Percentiles rank a stretch among this genome's conserved stretches.
phyloP scores from a whole-genome alignment of 2,888 invertebrate genomes.

The Leptopilina syphax region DNA sequence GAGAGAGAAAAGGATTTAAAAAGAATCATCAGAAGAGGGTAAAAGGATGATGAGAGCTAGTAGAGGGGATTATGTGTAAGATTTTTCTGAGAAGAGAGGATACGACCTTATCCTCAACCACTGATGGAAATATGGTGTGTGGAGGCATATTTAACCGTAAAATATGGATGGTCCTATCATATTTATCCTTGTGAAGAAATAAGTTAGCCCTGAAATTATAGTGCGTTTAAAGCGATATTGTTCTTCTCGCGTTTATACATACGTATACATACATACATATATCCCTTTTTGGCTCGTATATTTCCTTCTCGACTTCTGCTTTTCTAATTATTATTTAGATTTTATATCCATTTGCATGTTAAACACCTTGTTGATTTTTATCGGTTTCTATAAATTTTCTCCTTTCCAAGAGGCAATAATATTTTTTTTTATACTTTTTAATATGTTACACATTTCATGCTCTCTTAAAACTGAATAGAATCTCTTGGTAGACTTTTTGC shows the following conservation, averaged over 20 bases:
- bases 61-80: constrained; percentile 18
- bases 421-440: too few species aligned
- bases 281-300: not conserved
- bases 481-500: too few species aligned
- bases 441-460: too few species aligned
- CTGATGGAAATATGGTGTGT: constrained; percentile 33
- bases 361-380: not conserved
- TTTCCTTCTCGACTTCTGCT: not conserved
- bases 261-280: not conserved
- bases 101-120: constrained; percentile 36
- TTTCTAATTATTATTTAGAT: not conserved
- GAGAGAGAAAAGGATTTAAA: too few species aligned
- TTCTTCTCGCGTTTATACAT: not conserved
- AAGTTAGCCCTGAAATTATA: constrained; percentile 17
- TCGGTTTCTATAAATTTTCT: not conserved
- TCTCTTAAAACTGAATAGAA: too few species aligned
- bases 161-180: constrained; percentile 36
- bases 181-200: constrained; percentile 23
- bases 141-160: constrained; percentile 31
- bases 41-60: not conserved
- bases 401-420: too few species aligned
- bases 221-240: constrained; percentile 8
- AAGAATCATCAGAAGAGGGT: not conserved
- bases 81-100: constrained; percentile 39
- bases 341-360: not conserved